phyloP scores from a whole-genome alignment of 2,113 vertebrate species.

The Callithrix jacchus region DNA sequence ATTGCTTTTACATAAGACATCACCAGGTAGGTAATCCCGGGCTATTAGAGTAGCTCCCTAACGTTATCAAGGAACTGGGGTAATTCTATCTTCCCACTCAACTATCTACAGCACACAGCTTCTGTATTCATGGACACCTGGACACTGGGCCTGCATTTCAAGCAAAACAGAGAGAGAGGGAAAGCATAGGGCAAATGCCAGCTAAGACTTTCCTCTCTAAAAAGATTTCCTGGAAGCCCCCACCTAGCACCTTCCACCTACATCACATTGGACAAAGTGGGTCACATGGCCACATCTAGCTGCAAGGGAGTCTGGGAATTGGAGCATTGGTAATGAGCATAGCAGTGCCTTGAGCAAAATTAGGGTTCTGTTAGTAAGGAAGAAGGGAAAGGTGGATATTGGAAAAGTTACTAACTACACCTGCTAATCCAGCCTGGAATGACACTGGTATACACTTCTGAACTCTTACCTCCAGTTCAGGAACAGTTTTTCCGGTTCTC shows the following conservation, averaged over 20 bases:
- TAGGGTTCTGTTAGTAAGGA: neutral
- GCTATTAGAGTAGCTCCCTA: neutral
- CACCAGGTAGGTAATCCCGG: neutral
- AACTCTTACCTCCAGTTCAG: neutral
- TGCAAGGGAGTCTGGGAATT: neutral
- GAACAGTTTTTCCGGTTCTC: neutral
- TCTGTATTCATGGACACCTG: neutral
- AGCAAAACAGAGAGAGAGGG: neutral
- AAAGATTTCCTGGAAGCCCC: neutral
- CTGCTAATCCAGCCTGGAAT: neutral
- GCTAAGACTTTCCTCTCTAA: neutral
- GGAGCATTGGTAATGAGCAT: neutral
- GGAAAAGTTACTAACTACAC: neutral
- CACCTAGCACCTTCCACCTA: neutral
- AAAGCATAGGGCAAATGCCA: neutral
- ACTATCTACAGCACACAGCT: neutral
- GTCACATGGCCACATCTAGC: neutral
- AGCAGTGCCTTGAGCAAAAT: conserved; percentile 12
- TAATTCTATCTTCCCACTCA: neutral
- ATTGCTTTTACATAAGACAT: neutral
- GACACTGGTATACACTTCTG: neutral
- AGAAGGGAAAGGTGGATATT: neutral
- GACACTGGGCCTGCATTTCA: neutral
- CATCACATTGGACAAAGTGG: neutral
- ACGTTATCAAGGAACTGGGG: neutral